Evolutionary conservation across 2,113 vertebrate species (phyloP), one percentile per base, ranked within the genome.

Genomic region (Halichoeres trimaculatus): DNA sequence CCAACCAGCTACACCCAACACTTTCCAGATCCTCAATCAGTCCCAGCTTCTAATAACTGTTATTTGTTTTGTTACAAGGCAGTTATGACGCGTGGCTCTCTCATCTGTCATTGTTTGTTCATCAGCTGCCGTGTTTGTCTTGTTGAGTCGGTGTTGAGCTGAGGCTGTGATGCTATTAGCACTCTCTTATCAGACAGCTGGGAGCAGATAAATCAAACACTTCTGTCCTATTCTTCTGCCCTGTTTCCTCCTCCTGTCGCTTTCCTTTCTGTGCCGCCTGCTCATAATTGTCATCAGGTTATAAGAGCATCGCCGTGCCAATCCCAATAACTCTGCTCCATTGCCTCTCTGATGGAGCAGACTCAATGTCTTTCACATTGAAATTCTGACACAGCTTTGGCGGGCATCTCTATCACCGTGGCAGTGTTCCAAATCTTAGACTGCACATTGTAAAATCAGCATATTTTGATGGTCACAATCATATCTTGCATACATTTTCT

Each of bases 1-100:
- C 19, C 19, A 38, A 66, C 52, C 7, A 0, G 70, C 19, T 19
- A 34, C n/a, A 30, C 56, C 43, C 38, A 45, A 24, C 54, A 22
- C 53, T 23, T 47, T 69, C 63, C 10, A 22, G 16, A 60, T 65
- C 59, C 40, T 41, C 14, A 0, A 54, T 62, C 34, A 10, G 53
- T 48, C 53, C 69, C 52, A 38, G 2, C 63, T n/a, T 14, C 30
- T 66, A 62, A 69, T 78, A 51, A 70, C 58, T 41, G 50, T 56
- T 77, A 63, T 87, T 84, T 78, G 55, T 74, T 56, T 22, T 81
- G 66, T 84, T 58, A 79, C 59, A 51, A 61, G 26, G 24, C 48
- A 74, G 58, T 78, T 52, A 76, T 70, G 38, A 75, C 1, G 8
- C 24, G 24, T 26, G 45, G 52, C 63, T 64, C 34, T 71, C 48